These are phyloP conservation scores for Ceyx melanurus DNA, from an alignment of 2,113 vertebrate genomes.

Conservation along the genomic window DNA sequence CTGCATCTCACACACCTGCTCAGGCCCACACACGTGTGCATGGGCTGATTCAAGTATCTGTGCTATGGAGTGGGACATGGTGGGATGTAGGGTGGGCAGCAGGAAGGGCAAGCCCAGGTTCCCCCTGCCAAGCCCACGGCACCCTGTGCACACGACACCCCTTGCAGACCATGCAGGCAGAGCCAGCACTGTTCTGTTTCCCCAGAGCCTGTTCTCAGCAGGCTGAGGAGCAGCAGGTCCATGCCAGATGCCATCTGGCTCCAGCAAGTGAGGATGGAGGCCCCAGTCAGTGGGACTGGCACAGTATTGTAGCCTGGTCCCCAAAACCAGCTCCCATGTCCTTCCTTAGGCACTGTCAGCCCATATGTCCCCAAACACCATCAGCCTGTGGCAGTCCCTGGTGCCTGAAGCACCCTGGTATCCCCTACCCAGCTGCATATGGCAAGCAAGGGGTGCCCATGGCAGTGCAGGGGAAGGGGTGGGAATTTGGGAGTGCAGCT, in stretches of 20 bases:
- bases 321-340: not conserved
- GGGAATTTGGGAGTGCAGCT: not conserved
- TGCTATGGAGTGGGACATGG: fast-evolving
- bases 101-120: not conserved
- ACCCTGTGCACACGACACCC: fast-evolving
- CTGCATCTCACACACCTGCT: fast-evolving
- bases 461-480: not conserved
- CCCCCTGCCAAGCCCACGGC: not conserved
- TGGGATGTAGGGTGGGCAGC: not conserved
- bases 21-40: not conserved
- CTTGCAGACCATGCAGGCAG: not conserved
- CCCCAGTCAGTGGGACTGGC: not conserved
- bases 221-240: not conserved
- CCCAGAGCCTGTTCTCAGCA: not conserved
- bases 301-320: not conserved
- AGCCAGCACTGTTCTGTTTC: not conserved
- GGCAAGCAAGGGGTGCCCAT: fast-evolving
- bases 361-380: fast-evolving
- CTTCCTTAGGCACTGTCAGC: not conserved
- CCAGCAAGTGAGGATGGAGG: not conserved
- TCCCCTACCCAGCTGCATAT: not conserved
- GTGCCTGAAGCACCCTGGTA: not conserved
- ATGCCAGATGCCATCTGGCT: not conserved
- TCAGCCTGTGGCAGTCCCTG: not conserved
- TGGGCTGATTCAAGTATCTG: not conserved